Evolutionary conservation across 2,888 invertebrate genomes (phyloP).

Genomic region (Diogma glabrata): DNA sequence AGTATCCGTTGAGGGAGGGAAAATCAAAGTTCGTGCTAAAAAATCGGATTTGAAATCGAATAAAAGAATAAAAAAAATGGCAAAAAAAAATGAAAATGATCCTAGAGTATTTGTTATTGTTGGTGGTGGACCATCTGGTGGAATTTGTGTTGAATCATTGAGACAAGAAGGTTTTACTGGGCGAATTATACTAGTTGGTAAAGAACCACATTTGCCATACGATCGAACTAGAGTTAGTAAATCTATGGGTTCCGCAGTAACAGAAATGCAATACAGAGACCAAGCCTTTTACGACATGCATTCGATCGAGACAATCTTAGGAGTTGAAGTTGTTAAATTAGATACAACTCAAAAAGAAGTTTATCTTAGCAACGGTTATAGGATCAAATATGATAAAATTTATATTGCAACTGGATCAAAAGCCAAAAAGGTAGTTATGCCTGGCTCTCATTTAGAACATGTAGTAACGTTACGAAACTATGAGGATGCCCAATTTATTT

Average conservation of each 20-base stretch:
- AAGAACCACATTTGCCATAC: constrained; percentile 78
- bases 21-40: constrained; percentile 60
- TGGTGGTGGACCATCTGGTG: constrained; percentile 82
- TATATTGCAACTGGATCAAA: constrained; percentile 78
- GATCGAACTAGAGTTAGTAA: constrained; percentile 90
- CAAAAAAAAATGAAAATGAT: constrained; percentile 36
- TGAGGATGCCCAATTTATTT: constrained; percentile 57
- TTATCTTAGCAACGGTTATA: constrained; percentile 52
- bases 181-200: constrained; percentile 65
- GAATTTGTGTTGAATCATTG: constrained; percentile 80
- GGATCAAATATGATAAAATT: constrained; percentile 57
- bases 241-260: constrained; percentile 53
- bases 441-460: constrained; percentile 59
- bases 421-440: constrained; percentile 52
- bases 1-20: constrained; percentile 54
- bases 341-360: constrained; percentile 52
- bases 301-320: constrained; percentile 62
- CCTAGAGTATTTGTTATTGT: constrained; percentile 55
- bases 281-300: constrained; percentile 62
- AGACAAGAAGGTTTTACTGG: constrained; percentile 83
- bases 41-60: constrained; percentile 38
- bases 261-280: constrained; percentile 58
- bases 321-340: constrained; percentile 55
- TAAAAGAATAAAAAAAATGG: constrained; percentile 54
- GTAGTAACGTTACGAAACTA: constrained; percentile 63